phyloP scores from a whole-genome alignment of 2,888 invertebrate genomes.

The Heliconius ethilla region DNA sequence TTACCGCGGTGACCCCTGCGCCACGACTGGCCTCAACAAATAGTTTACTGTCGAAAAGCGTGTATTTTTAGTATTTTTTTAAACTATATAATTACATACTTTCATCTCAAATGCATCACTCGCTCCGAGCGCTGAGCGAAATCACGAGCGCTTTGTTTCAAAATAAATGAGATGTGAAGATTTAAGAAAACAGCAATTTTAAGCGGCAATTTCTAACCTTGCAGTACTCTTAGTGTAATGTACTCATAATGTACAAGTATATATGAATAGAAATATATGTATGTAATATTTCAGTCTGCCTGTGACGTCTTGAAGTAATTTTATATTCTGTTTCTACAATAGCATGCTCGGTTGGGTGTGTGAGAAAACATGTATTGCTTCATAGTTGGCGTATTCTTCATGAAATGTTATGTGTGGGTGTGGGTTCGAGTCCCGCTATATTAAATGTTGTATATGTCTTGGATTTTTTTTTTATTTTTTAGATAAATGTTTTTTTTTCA shows the following conservation, averaged over 20 bases:
- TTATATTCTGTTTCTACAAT: conserved; percentile 3
- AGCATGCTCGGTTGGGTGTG: neutral
- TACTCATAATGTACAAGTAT: conserved; percentile 8
- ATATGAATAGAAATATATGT: conserved; percentile 2
- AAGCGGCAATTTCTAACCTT: conserved; percentile 44
- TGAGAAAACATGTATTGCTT: neutral
- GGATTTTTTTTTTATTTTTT: too few relatives aligned
- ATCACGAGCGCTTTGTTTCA: conserved; percentile 50
- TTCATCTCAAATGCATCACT: conserved; percentile 19
- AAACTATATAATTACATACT: neutral
- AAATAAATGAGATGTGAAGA: conserved; percentile 51
- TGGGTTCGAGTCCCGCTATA: too few relatives aligned
- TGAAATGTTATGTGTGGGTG: too few relatives aligned
- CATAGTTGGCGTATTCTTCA: neutral
- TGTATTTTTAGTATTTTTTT: too few relatives aligned
- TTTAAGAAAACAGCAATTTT: conserved; percentile 47
- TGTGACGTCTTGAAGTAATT: neutral
- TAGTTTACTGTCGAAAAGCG: too few relatives aligned
- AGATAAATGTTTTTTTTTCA: too few relatives aligned
- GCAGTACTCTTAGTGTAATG: conserved; percentile 37
- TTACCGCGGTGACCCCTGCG: too few relatives aligned
- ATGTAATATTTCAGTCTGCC: conserved; percentile 17
- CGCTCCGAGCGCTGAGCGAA: conserved; percentile 45
- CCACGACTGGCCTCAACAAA: neutral
- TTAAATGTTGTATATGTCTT: too few relatives aligned